These are phyloP conservation scores for Plagiodera versicolora DNA, from an alignment of 2,888 invertebrate genomes.

Conservation along the genomic window DNA sequence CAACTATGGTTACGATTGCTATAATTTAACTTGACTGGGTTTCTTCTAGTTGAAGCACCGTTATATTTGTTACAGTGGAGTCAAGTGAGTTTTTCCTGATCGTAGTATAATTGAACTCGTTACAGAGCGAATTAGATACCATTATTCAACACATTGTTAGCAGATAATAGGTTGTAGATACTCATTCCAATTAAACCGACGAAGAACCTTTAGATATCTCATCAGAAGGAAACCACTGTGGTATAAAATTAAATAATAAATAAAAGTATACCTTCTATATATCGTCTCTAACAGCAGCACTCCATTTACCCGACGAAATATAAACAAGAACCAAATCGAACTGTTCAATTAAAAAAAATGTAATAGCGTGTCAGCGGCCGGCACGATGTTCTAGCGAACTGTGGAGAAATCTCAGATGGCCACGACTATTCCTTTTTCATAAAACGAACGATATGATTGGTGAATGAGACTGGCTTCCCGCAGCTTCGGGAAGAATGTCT, in stretches of 20 bases:
- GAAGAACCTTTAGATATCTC: background rate
- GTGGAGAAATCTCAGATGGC: constrained; percentile 32
- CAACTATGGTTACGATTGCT: too few species aligned
- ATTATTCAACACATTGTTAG: too few species aligned
- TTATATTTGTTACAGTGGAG: too few species aligned
- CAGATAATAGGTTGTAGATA: background rate
- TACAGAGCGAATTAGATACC: background rate
- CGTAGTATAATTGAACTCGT: too few species aligned
- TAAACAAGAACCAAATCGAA: constrained; percentile 27
- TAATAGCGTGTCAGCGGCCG: constrained; percentile 31
- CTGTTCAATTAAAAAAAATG: constrained; percentile 26
- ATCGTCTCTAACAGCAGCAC: constrained; percentile 23
- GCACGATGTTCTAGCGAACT: constrained; percentile 34
- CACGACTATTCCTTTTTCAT: constrained; percentile 28
- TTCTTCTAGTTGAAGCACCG: too few species aligned
- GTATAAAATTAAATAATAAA: constrained; percentile 15
- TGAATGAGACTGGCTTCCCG: constrained; percentile 41
- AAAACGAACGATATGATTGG: constrained; percentile 40
- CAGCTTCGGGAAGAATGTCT: constrained; percentile 40
- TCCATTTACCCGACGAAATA: constrained; percentile 16
- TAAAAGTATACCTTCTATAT: constrained; percentile 18
- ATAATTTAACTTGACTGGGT: too few species aligned
- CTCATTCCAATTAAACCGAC: background rate
- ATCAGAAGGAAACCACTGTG: constrained; percentile 2
- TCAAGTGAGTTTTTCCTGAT: too few species aligned